Base-by-base conservation (phyloP, 2,113 vertebrate genomes). In the Cinclus mexicanus region DNA sequence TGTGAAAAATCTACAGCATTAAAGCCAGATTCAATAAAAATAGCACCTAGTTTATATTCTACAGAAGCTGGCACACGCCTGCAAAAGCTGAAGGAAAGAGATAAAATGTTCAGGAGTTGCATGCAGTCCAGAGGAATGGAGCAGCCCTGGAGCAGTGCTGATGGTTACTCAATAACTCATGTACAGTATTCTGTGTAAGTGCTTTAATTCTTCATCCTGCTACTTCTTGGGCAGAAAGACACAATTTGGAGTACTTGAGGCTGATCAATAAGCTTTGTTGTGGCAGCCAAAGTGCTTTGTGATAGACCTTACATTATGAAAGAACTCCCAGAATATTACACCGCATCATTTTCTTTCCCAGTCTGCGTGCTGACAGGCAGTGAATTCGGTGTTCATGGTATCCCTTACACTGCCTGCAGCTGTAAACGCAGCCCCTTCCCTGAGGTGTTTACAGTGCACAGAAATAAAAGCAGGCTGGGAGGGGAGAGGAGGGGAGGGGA, bases 21-120 rank as follows among this genome's bases (percentile, higher is more conserved):
- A 90, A 90, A 90, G 96, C 90, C 95, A 96, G 90, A 64, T 96
- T 96, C 95, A 93, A 96, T 97, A 96, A 97, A 97, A 94, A 92
- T 96, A 97, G 88, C 96, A 93, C 95, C 92, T 95, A 95, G 85
- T 96, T 95, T 95, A 94, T 96, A 37, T n/a, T 56, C 94, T 92
- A 87, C 94, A 81, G 94, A 89, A 95, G 83, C 95, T 97, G 95
- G 93, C 94, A 93, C 60, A 33, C 0, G 60, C 64, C 88, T 68
- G 56, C 22, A 3, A 84, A 81, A 81, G 69, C 72, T 10, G 23
- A 82, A 77, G 49, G 71, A 67, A 63, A 90, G 71, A 93, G 93
- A 96, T 71, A 92, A 86, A 94, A 71, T 25, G 72, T 16, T 86
- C 26, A 83, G 64, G 19, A 89, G 85, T 56, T 82, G 49, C 96